Conservation (phyloP, 2,888 invertebrate genomes). For the Frankliniella intonsa region DNA sequence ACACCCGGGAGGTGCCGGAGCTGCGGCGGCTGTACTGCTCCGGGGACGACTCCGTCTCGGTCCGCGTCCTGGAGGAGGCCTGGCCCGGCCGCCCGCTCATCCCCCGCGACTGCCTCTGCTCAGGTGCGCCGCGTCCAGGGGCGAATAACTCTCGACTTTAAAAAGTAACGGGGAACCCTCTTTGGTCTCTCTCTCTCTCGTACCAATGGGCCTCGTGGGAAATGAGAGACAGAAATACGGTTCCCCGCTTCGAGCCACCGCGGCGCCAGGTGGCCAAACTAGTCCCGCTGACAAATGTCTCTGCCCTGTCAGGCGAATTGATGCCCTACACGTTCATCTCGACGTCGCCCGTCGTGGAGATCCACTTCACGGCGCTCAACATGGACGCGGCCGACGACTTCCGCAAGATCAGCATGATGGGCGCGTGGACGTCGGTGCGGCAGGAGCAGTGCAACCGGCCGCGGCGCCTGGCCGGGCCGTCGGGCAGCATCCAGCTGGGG, state of each 20-base stretch:
- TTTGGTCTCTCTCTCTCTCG: too few species aligned
- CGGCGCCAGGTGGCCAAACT: too few species aligned
- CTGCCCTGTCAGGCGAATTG: constrained; percentile 21
- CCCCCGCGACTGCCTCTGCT: constrained; percentile 75
- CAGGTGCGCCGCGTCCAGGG: too few species aligned
- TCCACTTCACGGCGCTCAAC: constrained; percentile 73
- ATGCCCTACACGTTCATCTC: constrained; percentile 73
- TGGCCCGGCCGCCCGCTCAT: constrained; percentile 44
- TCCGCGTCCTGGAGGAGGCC: constrained; percentile 59
- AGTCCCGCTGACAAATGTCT: not conserved
- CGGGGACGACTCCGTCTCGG: constrained; percentile 63
- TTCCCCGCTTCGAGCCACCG: too few species aligned
- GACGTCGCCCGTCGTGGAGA: constrained; percentile 68
- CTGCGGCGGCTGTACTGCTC: constrained; percentile 66
- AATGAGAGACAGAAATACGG: too few species aligned
- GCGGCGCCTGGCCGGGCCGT: constrained; percentile 66
- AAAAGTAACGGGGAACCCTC: not conserved
- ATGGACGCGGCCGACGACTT: constrained; percentile 86
- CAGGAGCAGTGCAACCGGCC: constrained; percentile 66
- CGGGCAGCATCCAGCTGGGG: constrained; percentile 66
- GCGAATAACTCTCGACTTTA: too few species aligned
- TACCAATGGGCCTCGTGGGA: too few species aligned
- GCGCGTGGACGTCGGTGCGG: constrained; percentile 74
- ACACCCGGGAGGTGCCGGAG: constrained; percentile 58
- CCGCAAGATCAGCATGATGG: constrained; percentile 77